These are phyloP conservation scores for Trilocha varians DNA, from an alignment of 2,888 invertebrate genomes.

Conservation along the genomic window DNA sequence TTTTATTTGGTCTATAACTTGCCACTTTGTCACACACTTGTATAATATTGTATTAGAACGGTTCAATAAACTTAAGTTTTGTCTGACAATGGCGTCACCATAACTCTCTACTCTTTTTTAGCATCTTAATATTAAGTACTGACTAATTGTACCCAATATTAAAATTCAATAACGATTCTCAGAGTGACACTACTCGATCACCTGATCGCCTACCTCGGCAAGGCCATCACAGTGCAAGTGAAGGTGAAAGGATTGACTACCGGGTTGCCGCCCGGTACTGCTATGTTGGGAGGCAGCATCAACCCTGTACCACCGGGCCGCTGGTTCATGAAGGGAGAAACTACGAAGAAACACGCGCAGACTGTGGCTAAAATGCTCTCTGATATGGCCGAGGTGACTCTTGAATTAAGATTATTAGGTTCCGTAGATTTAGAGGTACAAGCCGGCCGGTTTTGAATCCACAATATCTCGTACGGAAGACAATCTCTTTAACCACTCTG, in stretches of 20 bases:
- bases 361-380: slow-evolving; percentile 89
- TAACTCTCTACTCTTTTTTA: too few relatives aligned
- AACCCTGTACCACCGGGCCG: slow-evolving; percentile 34
- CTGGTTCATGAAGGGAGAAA: slow-evolving; percentile 94
- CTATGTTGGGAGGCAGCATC: slow-evolving; percentile 70
- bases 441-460: too few relatives aligned
- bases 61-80: too few relatives aligned
- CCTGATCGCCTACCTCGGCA: slow-evolving; percentile 91
- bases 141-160: neutral
- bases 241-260: slow-evolving; percentile 74
- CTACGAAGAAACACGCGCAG: slow-evolving; percentile 88
- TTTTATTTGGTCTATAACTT: too few relatives aligned
- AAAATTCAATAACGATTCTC: slow-evolving; percentile 4
- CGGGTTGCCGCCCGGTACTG: slow-evolving; percentile 52
- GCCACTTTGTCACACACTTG: too few relatives aligned
- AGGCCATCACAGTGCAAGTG: slow-evolving; percentile 91
- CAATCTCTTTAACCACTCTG: too few relatives aligned
- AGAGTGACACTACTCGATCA: slow-evolving; percentile 90
- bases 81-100: too few relatives aligned
- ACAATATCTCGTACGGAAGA: too few relatives aligned
- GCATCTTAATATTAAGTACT: too few relatives aligned
- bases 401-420: too few relatives aligned
- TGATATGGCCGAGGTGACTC: slow-evolving; percentile 91
- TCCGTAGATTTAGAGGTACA: too few relatives aligned
- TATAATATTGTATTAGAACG: too few relatives aligned